Evolutionary conservation across 2,113 vertebrate species (phyloP).

Genomic region (Plecotus auritus): DNA sequence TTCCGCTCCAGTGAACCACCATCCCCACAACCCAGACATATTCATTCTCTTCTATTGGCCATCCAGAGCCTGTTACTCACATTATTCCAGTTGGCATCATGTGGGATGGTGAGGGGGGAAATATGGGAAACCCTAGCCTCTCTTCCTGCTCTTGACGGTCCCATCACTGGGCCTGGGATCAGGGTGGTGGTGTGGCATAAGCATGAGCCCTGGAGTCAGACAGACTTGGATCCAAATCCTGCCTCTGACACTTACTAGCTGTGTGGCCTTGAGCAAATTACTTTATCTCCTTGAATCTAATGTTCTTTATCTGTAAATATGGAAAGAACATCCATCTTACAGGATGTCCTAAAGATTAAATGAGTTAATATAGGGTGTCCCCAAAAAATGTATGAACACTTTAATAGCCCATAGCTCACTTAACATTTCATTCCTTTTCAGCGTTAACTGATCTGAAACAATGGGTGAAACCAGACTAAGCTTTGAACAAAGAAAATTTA

Average conservation of each 20-base stretch:
- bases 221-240: background rate
- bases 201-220: background rate
- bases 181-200: background rate
- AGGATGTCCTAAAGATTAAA: background rate
- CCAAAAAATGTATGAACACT: too few relatives aligned
- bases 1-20: background rate
- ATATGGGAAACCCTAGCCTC: background rate
- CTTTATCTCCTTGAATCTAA: background rate
- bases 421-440: too few relatives aligned
- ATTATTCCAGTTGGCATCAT: background rate
- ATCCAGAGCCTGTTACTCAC: background rate
- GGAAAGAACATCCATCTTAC: background rate
- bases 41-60: background rate
- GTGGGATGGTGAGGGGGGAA: background rate
- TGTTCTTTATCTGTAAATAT: background rate
- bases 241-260: background rate
- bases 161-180: background rate
- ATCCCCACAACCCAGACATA: background rate
- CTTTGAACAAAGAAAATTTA: too few relatives aligned
- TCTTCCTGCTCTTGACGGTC: background rate
- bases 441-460: too few relatives aligned
- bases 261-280: background rate
- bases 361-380: too few relatives aligned
- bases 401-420: too few relatives aligned
- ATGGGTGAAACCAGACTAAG: too few relatives aligned